Percentiles rank a stretch among this genome's conserved stretches.
phyloP scores from a whole-genome alignment of 1,140 invertebrate species.

The Gonioctena quinquepunctata region DNA sequence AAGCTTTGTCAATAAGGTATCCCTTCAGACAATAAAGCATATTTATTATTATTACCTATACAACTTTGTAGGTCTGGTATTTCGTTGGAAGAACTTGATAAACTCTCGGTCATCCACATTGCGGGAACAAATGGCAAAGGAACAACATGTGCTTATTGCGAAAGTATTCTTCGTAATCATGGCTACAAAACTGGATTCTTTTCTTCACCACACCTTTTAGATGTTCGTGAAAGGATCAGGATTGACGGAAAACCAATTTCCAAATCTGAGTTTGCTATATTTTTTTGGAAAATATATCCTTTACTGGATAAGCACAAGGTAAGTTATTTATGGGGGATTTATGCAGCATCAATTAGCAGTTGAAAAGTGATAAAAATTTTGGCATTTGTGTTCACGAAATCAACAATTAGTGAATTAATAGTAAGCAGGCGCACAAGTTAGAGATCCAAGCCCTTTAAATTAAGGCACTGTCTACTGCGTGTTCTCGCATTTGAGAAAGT shows the following conservation, averaged over 20 bases:
- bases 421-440: too few species aligned
- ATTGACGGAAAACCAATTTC: slow-evolving; percentile 82
- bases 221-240: slow-evolving; percentile 89
- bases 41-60: background rate
- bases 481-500: too few species aligned
- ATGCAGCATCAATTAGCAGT: too few species aligned
- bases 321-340: background rate
- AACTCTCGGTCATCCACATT: slow-evolving; percentile 87
- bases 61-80: slow-evolving; percentile 68
- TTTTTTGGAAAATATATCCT: slow-evolving; percentile 86
- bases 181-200: slow-evolving; percentile 93
- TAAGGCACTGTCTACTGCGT: too few species aligned
- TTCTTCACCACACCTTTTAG: slow-evolving; percentile 93
- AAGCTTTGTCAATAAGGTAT: background rate
- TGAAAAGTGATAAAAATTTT: too few species aligned
- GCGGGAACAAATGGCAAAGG: slow-evolving; percentile 96
- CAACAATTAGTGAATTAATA: too few species aligned
- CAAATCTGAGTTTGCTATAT: slow-evolving; percentile 72
- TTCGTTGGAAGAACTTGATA: slow-evolving; percentile 64
- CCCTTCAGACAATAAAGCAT: too few species aligned
- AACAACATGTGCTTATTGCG: slow-evolving; percentile 92
- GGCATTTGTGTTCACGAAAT: too few species aligned
- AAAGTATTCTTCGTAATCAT: slow-evolving; percentile 83
- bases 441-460: too few species aligned
- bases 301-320: slow-evolving; percentile 60